Evolutionary conservation across 2,113 vertebrate species (phyloP).

Genomic region (Tenebrosternarchus preto): DNA sequence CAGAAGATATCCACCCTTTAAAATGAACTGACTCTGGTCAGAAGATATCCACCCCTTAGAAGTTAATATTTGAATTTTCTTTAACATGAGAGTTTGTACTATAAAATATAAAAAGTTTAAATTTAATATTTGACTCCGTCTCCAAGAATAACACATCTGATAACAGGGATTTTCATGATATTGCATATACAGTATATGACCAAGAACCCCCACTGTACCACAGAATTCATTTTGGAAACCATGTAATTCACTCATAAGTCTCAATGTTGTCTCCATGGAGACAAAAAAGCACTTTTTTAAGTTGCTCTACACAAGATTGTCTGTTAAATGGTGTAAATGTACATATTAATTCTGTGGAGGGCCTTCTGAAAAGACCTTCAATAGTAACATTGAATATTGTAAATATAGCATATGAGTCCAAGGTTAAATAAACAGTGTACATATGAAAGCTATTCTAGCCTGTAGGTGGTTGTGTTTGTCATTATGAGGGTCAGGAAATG

Average conservation of each 20-base stretch:
- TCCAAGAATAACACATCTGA: conserved; percentile 2
- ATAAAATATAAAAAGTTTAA: neutral
- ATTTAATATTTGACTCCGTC: neutral
- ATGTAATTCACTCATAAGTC: too few species aligned
- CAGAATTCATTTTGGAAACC: conserved; percentile 2
- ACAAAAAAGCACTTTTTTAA: too few species aligned
- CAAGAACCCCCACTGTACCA: neutral
- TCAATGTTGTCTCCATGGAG: too few species aligned
- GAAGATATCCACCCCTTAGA: too few species aligned
- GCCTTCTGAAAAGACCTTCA: too few species aligned
- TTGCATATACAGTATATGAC: neutral
- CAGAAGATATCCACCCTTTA: too few species aligned
- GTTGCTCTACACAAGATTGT: too few species aligned
- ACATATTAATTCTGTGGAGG: too few species aligned
- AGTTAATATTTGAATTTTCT: neutral
- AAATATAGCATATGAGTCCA: neutral
- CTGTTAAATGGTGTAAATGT: too few species aligned
- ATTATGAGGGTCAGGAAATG: neutral
- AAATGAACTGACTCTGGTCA: too few species aligned
- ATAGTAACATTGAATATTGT: too few species aligned
- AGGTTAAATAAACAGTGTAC: neutral
- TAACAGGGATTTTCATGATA: neutral
- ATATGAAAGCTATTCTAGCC: neutral
- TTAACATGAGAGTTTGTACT: neutral
- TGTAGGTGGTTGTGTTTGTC: neutral